Evolutionary conservation across 2,888 invertebrate species (phyloP), one percentile per base, ranked within the genome.

Genomic region (Clanis bilineata): DNA sequence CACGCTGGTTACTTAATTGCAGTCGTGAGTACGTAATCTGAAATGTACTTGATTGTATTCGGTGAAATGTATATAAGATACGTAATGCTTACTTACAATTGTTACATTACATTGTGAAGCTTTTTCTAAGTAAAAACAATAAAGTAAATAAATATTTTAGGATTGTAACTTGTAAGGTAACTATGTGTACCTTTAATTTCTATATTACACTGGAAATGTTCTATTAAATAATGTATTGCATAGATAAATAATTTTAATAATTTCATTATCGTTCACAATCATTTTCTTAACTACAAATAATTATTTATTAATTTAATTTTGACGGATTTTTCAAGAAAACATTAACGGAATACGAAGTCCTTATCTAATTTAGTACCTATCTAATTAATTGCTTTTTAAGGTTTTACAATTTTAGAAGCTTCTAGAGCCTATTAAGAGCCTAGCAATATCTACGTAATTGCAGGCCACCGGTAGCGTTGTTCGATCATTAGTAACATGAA

Each of bases 321-420:
- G 32, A 60, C 57, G 44, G 44, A 57, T 22, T 44, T 36, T 15
- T 45, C 62, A 66, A 23, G 64, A 72, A 73, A 76, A 73, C 71
- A 67, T 68, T 62, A 63, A 65, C 66, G 64, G 62, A 69, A 66
- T 64, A 62, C 59, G 62, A 57, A 60, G 62, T 68, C 64, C 58
- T 64, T 69, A 64, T 44, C 43, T 74, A 65, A 58, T 64, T 67
- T 68, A 66, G 64, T 62, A 64, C 63, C 65, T 76, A 64, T 64
- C 65, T 76, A 75, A 64, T 66, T 71, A 71, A 71, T 73, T 73
- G 73, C 71, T 74, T 70, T 68, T 69, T 68, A 72, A 69, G 66
- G 61, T 67, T 64, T 55, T 54, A 54, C 62, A 62, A 61, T 64
- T 67, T 62, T 7, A 18, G 32, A 51, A 51, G 51, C 51, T 28